Evolutionary conservation across 53 echinoderm and acorn worm species (phyloP).

Genomic region (Paracentrotus lividus): DNA sequence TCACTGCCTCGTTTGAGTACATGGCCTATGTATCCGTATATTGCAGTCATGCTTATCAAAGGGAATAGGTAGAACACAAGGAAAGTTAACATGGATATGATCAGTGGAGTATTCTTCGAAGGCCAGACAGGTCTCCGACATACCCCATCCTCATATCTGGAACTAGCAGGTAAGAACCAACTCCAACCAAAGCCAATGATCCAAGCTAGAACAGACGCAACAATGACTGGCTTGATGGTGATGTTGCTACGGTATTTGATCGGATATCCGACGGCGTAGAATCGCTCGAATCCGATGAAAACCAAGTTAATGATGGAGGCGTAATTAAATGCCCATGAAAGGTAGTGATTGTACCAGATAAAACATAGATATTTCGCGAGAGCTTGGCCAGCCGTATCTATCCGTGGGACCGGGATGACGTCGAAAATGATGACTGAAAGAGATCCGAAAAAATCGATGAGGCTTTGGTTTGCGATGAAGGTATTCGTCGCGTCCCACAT

Average conservation of each 20-base stretch:
- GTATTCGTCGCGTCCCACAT: slow-evolving; percentile 7
- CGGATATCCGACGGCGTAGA: slow-evolving; percentile 14
- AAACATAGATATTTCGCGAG: background rate
- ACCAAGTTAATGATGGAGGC: background rate
- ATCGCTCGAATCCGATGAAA: background rate
- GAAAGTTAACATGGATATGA: background rate
- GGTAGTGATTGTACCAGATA: background rate
- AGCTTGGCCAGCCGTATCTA: background rate
- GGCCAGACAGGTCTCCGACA: background rate
- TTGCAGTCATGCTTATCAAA: background rate
- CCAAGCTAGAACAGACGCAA: background rate
- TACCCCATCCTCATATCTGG: background rate
- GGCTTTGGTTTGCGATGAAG: slow-evolving; percentile 14
- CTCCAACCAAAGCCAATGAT: background rate
- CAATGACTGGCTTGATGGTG: background rate
- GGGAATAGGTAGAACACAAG: background rate
- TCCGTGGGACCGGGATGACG: background rate
- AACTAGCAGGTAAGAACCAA: background rate
- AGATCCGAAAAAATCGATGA: slow-evolving; percentile 26
- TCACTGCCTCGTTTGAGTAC: background rate
- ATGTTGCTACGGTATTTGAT: background rate
- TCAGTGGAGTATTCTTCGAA: background rate
- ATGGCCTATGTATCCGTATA: background rate
- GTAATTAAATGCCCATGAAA: background rate
- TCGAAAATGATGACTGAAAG: background rate